These are phyloP conservation scores for Thera obeliscata DNA, from an alignment of 2,888 invertebrate species.

Conservation along the genomic window DNA sequence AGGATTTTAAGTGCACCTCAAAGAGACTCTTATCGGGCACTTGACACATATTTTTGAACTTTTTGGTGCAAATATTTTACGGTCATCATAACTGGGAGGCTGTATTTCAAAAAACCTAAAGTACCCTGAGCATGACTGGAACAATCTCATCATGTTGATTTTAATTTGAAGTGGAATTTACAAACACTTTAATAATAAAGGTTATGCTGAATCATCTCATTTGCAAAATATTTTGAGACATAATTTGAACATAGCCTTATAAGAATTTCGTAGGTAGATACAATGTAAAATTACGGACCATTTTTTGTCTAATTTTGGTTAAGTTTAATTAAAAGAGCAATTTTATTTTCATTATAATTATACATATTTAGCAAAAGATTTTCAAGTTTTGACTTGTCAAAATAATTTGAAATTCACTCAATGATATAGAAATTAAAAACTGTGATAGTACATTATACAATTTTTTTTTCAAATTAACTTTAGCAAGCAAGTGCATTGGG, in stretches of 20 bases:
- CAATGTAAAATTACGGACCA: neutral
- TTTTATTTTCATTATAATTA: no score
- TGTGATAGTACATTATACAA: no score
- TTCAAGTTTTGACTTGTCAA: no score
- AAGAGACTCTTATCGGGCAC: no score
- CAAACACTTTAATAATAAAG: slow-evolving; percentile 12
- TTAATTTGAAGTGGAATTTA: slow-evolving; percentile 25
- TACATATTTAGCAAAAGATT: no score
- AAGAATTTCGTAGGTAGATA: neutral
- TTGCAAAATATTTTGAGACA: slow-evolving; percentile 23
- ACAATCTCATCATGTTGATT: slow-evolving; percentile 17
- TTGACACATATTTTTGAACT: no score
- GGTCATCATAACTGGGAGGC: neutral
- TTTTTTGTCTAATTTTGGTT: neutral
- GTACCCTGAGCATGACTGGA: slow-evolving; percentile 21
- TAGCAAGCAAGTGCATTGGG: no score
- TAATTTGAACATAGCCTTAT: slow-evolving; percentile 7
- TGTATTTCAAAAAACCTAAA: neutral
- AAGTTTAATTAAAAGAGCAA: neutral
- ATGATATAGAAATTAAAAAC: no score
- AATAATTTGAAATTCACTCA: no score
- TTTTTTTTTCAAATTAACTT: no score
- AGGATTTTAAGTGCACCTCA: no score
- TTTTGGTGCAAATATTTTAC: no score
- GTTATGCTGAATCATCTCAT: slow-evolving; percentile 21